Conservation (phyloP, 2,888 invertebrate species). For the Myopa tessellatipennis region DNA sequence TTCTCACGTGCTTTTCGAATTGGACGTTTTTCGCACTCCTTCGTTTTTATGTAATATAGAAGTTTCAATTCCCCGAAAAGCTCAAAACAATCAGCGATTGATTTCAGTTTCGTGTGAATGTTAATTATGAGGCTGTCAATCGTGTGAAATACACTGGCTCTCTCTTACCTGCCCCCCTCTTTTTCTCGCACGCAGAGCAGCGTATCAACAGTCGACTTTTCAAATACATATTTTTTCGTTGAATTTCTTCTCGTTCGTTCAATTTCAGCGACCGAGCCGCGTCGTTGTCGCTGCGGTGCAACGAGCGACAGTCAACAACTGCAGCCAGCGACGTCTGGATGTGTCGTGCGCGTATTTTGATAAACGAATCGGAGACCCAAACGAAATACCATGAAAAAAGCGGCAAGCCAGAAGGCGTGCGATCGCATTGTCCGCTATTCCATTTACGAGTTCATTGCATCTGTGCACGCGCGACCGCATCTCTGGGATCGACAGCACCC, state of each 20-base stretch:
- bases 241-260: slow-evolving; percentile 2
- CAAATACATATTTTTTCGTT: not conserved
- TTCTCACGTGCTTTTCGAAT: too few relatives aligned
- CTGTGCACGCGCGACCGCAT: slow-evolving; percentile 50
- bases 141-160: not conserved
- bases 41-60: too few relatives aligned
- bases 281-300: slow-evolving; percentile 12
- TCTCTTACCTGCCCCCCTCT: not conserved
- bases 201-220: not conserved
- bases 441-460: slow-evolving; percentile 56
- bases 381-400: not conserved
- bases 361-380: not conserved
- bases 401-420: slow-evolving; percentile 55
- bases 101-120: too few relatives aligned
- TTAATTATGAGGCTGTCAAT: not conserved
- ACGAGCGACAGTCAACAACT: slow-evolving; percentile 25
- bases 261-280: slow-evolving; percentile 15
- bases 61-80: too few relatives aligned
- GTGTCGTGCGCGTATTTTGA: slow-evolving; percentile 24
- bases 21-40: too few relatives aligned
- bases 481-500: slow-evolving; percentile 55
- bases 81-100: too few relatives aligned
- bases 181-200: not conserved
- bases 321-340: not conserved
- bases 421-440: slow-evolving; percentile 48